phyloP scores from a whole-genome alignment of 2,888 invertebrate genomes.

The Sarcophaga rosellei region DNA sequence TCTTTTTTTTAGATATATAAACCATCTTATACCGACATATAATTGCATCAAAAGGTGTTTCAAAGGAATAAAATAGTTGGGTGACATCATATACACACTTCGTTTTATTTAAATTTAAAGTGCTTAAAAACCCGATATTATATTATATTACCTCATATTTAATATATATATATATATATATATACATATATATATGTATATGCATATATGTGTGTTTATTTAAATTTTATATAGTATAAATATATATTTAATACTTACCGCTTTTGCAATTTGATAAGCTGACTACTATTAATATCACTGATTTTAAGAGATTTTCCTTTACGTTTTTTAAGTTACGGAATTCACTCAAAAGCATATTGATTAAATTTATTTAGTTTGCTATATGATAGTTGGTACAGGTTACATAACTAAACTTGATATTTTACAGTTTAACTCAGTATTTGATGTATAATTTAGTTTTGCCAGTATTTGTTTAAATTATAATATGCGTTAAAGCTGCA shows the following conservation, averaged over 20 bases:
- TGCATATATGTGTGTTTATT: neutral
- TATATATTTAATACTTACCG: constrained; percentile 69
- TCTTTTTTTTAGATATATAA: too few relatives aligned
- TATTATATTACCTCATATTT: too few relatives aligned
- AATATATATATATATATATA: too few relatives aligned
- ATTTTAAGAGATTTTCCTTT: constrained; percentile 70
- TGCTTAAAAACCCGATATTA: too few relatives aligned
- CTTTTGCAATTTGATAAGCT: constrained; percentile 75
- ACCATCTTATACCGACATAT: too few relatives aligned
- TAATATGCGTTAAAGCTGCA: too few relatives aligned
- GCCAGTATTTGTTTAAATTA: too few relatives aligned
- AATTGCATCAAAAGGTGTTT: neutral
- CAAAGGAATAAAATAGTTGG: neutral
- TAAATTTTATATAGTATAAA: too few relatives aligned
- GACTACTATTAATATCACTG: constrained; percentile 73
- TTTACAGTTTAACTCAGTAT: too few relatives aligned
- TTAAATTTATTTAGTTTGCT: neutral
- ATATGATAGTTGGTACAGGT: neutral
- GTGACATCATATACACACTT: too few relatives aligned
- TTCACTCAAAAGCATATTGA: constrained; percentile 20
- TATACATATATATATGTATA: neutral
- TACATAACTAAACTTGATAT: neutral
- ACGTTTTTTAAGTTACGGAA: constrained; percentile 29
- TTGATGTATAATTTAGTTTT: too few relatives aligned
- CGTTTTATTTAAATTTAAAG: too few relatives aligned